Conservation (phyloP, 2,888 invertebrate species). For the Amiota minor region DNA sequence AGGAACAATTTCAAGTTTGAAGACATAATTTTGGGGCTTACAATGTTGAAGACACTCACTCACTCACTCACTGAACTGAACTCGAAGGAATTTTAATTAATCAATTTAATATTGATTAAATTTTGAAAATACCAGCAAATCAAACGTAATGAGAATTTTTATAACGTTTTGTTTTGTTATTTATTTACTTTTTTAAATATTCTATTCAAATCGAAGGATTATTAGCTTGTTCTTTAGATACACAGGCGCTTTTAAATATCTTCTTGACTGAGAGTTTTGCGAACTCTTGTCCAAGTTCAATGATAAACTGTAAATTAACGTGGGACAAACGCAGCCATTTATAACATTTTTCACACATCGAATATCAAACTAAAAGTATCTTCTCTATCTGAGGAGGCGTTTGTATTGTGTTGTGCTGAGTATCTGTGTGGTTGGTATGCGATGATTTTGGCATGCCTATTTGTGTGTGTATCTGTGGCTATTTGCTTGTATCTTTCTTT, state of each 20-base stretch:
- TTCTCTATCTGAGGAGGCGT: neutral
- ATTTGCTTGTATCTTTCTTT: constrained; percentile 25
- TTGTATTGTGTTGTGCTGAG: neutral
- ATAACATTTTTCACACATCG: constrained; percentile 60
- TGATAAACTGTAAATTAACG: constrained; percentile 70
- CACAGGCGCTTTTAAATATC: neutral
- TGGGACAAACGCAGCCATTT: constrained; percentile 67
- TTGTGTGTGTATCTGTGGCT: constrained; percentile 48
- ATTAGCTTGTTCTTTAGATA: too few species aligned
- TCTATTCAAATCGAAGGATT: neutral
- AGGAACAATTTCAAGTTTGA: constrained; percentile 28
- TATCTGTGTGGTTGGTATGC: neutral
- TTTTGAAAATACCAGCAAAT: neutral
- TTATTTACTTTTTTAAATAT: neutral
- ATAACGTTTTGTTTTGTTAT: too few species aligned
- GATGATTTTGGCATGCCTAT: neutral
- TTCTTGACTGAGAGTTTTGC: constrained; percentile 48
- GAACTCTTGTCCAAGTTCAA: constrained; percentile 70
- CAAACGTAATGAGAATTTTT: constrained; percentile 24
- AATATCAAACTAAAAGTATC: constrained; percentile 10
- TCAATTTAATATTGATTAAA: too few species aligned
- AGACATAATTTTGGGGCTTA: constrained; percentile 19
- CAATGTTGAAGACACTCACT: constrained; percentile 9
- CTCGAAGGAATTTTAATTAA: too few species aligned
- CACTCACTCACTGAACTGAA: constrained; percentile 8